phyloP scores from a whole-genome alignment of 2,797 vertebrate genomes.

The Erithacus rubecula region DNA sequence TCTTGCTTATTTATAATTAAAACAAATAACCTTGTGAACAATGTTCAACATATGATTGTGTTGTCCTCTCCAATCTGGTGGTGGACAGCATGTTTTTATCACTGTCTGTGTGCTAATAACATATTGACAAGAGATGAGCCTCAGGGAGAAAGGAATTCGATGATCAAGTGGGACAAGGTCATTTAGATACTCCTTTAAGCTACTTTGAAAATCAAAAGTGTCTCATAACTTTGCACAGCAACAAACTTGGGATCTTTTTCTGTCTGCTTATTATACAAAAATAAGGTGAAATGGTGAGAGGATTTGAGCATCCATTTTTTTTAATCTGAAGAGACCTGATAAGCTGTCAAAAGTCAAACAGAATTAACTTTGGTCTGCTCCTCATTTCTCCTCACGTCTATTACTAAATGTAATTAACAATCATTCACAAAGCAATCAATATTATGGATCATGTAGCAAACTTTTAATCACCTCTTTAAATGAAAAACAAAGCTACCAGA shows the following conservation, averaged over 20 bases:
- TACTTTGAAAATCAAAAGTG: neutral
- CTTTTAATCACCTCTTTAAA: neutral
- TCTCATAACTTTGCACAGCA: neutral
- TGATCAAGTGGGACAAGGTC: slow-evolving; percentile 87
- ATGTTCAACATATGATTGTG: neutral
- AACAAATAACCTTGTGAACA: neutral
- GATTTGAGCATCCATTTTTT: neutral
- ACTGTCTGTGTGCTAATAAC: slow-evolving; percentile 65
- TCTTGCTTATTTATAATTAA: neutral
- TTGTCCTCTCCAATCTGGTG: neutral
- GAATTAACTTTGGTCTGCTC: neutral
- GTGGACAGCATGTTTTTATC: neutral
- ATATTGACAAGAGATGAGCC: slow-evolving; percentile 82
- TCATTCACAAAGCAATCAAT: neutral
- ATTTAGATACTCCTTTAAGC: slow-evolving; percentile 34
- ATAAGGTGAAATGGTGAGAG: neutral
- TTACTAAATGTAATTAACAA: slow-evolving; percentile 13
- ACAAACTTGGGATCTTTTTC: neutral
- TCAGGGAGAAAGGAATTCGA: slow-evolving; percentile 65
- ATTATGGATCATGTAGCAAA: neutral
- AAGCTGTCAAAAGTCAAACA: neutral
- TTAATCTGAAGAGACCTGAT: neutral
- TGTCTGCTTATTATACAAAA: neutral
- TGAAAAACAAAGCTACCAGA: neutral
- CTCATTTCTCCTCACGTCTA: neutral